Conservation (phyloP, 1,140 invertebrate species). For the Marisa cornuarietis region DNA sequence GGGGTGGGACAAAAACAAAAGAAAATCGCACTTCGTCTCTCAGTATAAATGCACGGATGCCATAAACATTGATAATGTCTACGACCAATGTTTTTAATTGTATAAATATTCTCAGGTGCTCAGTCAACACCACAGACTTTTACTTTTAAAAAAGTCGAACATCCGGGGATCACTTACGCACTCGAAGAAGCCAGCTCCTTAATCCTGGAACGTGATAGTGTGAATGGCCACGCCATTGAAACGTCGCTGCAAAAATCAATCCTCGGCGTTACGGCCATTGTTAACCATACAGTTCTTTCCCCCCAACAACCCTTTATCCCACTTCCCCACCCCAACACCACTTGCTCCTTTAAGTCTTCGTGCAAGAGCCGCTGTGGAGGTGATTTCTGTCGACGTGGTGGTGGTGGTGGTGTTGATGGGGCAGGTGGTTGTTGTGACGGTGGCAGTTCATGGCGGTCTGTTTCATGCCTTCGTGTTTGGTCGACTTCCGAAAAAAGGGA, state of each 20-base stretch:
- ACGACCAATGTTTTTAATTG: not conserved
- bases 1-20: no score
- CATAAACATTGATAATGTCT: not conserved
- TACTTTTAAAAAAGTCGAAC: not conserved
- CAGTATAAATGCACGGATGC: not conserved
- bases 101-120: not conserved
- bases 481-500: slow-evolving; percentile 10
- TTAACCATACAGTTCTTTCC: not conserved
- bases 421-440: not conserved
- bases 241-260: no score
- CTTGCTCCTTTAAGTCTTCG: not conserved
- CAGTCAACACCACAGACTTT: not conserved
- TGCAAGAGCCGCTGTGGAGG: not conserved
- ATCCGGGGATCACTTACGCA: not conserved
- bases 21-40: not conserved
- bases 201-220: not conserved
- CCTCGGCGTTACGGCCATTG: no score
- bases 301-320: not conserved
- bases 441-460: slow-evolving; percentile 9
- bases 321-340: no score
- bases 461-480: not conserved
- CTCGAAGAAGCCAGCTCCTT: not conserved
- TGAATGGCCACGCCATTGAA: not conserved
- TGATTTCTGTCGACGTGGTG: slow-evolving; percentile 6
- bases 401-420: not conserved